Evolutionary conservation across 2,113 vertebrate genomes (phyloP), one percentile per base, ranked within the genome.

Genomic region (Melanocharis versteri): DNA sequence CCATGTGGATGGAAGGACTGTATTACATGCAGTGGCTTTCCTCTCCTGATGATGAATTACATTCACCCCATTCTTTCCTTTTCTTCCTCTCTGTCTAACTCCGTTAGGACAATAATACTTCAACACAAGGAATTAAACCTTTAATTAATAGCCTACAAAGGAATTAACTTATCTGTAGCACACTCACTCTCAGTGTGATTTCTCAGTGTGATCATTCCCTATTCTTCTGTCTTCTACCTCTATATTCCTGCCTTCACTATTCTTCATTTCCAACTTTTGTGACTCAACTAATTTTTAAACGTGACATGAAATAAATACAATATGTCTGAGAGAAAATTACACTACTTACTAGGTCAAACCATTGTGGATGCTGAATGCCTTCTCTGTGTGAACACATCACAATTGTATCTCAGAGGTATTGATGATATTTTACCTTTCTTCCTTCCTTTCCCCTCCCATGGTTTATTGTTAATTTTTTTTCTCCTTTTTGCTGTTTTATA

Each of bases 111-210:
- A 90, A 73, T 2, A 28, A 83, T 44, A 21, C 6, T 93, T 83
- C 78, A 96, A 76, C 27, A 83, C 9, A 28, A 70, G 45, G 51
- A 93, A 94, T 83, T 70, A 96, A 95, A 93, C 62, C 33, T 69
- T 85, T 85, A 80, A 91, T 88, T 83, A 95, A 91, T 39, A 90
- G 58, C 21, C 82, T 51, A 30, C 9, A 4, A 80, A 89, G 58
- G 31, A 93, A 86, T 77, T 90, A 79, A 82, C 27, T 91, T 93
- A 40, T 11, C 75, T 39, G 28, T 31, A 80, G 35, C 56, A 64
- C 12, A 15, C 20, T 83, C 33, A 13, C 3, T 61, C 56, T 66
- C 83, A 77, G 42, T 42, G 42, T 44, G 26, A 83, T 73, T 90
- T 90, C 58, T 73, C 75, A 83, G 79, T 23, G 35, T 30, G 54